These are phyloP conservation scores for Trinorchestia longiramus DNA, from an alignment of 1,140 invertebrate genomes.

Conservation along the genomic window DNA sequence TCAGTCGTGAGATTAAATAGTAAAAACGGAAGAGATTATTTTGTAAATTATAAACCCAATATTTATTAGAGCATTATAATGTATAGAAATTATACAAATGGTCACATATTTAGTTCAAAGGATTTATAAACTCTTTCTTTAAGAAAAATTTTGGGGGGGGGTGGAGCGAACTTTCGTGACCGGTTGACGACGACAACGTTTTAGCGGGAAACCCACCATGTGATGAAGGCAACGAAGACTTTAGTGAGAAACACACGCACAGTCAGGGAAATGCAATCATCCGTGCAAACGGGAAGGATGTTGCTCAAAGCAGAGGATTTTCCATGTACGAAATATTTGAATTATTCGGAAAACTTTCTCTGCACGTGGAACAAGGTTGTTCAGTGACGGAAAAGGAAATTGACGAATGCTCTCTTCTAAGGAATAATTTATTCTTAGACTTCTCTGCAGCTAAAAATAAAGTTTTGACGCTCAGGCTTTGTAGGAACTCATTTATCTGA, in stretches of 20 bases:
- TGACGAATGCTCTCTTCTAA: not conserved
- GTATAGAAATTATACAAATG: not conserved
- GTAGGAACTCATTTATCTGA: not conserved
- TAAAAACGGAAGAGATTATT: not conserved
- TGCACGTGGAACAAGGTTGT: not conserved
- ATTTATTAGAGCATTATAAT: not conserved
- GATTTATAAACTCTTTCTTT: not conserved
- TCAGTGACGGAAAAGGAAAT: slow-evolving; percentile 12
- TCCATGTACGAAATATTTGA: not conserved
- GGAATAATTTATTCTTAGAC: not conserved
- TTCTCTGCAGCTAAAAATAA: not conserved
- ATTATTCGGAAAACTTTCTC: slow-evolving; percentile 4
- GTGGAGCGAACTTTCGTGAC: not conserved
- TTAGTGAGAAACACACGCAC: not conserved
- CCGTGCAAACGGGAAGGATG: slow-evolving; percentile 27
- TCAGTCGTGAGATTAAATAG: not conserved
- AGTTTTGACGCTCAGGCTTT: not conserved
- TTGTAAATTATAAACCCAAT: not conserved
- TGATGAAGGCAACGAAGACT: not conserved
- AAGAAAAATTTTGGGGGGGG: not conserved
- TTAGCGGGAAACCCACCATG: slow-evolving; percentile 13
- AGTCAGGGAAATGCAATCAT: slow-evolving; percentile 14
- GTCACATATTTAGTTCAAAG: not conserved
- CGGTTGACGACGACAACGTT: not conserved
- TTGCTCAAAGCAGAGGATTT: slow-evolving; percentile 13